Evolutionary conservation across 2,113 vertebrate genomes (phyloP), one percentile per base, ranked within the genome.

Genomic region (Morone saxatilis): DNA sequence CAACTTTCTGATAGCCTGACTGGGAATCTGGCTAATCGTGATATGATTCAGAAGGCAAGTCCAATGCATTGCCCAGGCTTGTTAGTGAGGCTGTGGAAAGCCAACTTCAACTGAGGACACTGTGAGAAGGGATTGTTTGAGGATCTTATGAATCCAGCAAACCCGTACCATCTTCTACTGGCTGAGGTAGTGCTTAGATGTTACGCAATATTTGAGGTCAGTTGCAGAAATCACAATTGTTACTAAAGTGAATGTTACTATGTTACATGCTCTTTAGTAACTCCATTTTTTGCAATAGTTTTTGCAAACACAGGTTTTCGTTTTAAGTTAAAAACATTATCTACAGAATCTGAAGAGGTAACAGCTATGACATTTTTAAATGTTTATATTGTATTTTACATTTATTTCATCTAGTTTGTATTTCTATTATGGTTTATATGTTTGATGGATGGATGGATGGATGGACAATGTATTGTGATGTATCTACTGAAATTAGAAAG

Each of bases 21-120:
- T 73, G 76, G 62, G 54, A 77, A 68, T 81, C 68, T 81, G 61
- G 40, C 6, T 77, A 78, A 86, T 86, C 78, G 57, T 31, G 47
- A 41, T 50, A 16, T 72, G 73, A 62, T 71, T 80, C 59, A 65
- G 59, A 22, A 66, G 20, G 43, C 51, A 20, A 31, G 16, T 74
- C 25, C 19, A 11, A 65, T 4, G 45, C 71, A 50, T 40, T 51
- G 59, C 71, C 76, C 51, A 6, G 71, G 71, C 71, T 65, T 80
- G 71, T 56, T 63, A 45, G 40, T 31, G 59, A 65, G 67, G 50
- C 20, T 20, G 31, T 41, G 4, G 70, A 16, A 66, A 60, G 53
- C 19, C 10, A 40, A 19, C 6, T 53, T 63, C 17, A 62, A 61
- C 4, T 1, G 1, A 56, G 63, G 53, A 67, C 70, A 67, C 13